Evolutionary conservation across 2,888 invertebrate species (phyloP).

Genomic region (Antitype chi): DNA sequence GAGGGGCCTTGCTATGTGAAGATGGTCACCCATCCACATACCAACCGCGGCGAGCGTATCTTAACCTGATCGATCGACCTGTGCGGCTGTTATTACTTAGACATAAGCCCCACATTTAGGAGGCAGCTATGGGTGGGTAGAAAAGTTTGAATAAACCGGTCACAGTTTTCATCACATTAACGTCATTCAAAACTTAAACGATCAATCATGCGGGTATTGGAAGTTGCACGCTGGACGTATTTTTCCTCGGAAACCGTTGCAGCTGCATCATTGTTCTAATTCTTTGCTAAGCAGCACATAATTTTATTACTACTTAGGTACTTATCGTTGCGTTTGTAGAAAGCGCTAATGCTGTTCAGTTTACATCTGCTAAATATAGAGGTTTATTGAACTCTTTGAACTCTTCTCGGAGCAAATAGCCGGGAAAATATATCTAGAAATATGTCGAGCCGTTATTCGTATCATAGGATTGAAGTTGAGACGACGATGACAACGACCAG

Average conservation of each 20-base stretch:
- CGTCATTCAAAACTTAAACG: constrained; percentile 17
- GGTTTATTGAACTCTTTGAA: constrained; percentile 77
- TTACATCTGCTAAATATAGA: constrained; percentile 76
- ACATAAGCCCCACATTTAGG: too few species aligned
- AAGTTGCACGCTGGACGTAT: constrained; percentile 15
- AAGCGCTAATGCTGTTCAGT: constrained; percentile 71
- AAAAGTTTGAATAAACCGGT: not conserved
- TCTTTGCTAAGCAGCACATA: constrained; percentile 49
- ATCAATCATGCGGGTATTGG: constrained; percentile 37
- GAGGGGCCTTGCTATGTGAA: too few species aligned
- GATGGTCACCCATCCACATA: too few species aligned
- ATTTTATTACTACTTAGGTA: constrained; percentile 53
- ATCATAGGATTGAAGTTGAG: constrained; percentile 26
- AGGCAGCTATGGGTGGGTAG: too few species aligned
- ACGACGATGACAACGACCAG: not conserved
- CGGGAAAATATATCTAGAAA: constrained; percentile 67
- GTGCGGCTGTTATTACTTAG: too few species aligned
- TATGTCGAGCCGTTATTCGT: constrained; percentile 44
- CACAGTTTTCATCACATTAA: constrained; percentile 11
- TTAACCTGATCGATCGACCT: too few species aligned
- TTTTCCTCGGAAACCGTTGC: constrained; percentile 31
- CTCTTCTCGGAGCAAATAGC: constrained; percentile 71
- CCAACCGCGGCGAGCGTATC: too few species aligned
- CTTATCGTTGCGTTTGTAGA: constrained; percentile 63
- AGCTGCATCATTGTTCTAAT: constrained; percentile 40